Percentiles rank a stretch among this genome's conserved stretches.
phyloP scores from a whole-genome alignment of 2,113 vertebrate species.

The Siniperca knerii region DNA sequence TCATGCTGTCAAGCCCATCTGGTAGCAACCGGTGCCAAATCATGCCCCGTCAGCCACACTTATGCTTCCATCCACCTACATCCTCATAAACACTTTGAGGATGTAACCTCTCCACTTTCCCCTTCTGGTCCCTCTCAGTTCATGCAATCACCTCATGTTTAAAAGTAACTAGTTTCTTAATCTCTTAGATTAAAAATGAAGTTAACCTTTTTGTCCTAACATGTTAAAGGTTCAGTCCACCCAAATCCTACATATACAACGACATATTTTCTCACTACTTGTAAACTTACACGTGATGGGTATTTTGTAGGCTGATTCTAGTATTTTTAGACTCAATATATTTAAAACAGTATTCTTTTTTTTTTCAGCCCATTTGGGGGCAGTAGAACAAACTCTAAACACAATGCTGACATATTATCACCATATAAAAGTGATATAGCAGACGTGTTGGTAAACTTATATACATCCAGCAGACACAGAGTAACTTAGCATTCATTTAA shows the following conservation, averaged over 20 bases:
- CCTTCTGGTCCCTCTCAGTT: background rate
- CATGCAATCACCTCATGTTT: background rate
- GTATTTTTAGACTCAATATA: no score
- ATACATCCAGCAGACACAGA: background rate
- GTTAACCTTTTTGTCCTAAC: background rate
- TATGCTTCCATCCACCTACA: constrained; percentile 43
- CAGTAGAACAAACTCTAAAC: no score
- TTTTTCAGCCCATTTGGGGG: no score
- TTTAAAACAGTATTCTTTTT: no score
- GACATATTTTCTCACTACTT: background rate
- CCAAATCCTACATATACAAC: background rate
- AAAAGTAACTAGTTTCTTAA: background rate
- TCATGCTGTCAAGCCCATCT: constrained; percentile 72
- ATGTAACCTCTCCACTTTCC: background rate
- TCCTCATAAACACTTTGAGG: constrained; percentile 6
- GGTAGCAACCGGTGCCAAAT: constrained; percentile 47
- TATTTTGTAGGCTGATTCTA: no score
- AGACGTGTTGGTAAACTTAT: no score
- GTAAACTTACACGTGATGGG: background rate
- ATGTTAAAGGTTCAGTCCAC: background rate
- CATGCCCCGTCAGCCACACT: constrained; percentile 29
- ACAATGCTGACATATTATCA: no score
- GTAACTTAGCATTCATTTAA: background rate
- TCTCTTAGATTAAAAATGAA: background rate
- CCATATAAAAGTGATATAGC: no score